Conservation (phyloP, 2,113 vertebrate species). For the Okapia johnstoni region DNA sequence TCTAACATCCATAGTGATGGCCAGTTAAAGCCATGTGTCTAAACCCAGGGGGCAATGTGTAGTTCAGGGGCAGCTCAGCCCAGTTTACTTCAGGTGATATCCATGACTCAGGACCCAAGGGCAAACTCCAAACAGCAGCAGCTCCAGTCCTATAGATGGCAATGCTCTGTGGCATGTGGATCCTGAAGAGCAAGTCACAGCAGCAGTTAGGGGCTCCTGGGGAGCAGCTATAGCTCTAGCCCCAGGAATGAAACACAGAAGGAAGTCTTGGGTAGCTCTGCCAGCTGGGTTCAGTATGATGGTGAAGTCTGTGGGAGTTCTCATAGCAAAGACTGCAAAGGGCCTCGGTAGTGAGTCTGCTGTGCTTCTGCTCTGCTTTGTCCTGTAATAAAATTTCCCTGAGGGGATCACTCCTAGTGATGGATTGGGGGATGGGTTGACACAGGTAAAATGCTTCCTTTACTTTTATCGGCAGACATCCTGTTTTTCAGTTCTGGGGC, state of each 20-base stretch:
- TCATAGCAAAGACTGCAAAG: not conserved
- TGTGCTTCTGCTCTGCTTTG: not conserved
- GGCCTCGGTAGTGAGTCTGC: not conserved
- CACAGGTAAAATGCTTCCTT: not conserved
- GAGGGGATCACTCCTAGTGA: not conserved
- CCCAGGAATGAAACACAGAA: not conserved
- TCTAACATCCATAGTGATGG: not conserved
- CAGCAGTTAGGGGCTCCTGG: not conserved
- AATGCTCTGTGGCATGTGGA: not conserved
- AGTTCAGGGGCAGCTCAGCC: not conserved
- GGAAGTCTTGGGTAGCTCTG: not conserved
- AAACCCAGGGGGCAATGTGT: not conserved
- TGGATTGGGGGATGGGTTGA: not conserved
- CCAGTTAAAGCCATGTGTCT: not conserved
- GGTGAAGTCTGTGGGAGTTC: not conserved
- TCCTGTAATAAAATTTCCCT: not conserved
- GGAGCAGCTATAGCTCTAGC: not conserved
- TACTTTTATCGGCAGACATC: not conserved
- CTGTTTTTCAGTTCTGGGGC: not conserved
- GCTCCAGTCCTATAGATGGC: not conserved
- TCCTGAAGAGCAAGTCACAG: not conserved
- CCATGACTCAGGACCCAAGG: not conserved
- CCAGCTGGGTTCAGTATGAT: not conserved
- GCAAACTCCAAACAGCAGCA: not conserved
- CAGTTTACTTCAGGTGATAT: not conserved